Evolutionary conservation across 2,888 invertebrate genomes (phyloP), one percentile per base, ranked within the genome.

Genomic region (Tiliacea aurago): DNA sequence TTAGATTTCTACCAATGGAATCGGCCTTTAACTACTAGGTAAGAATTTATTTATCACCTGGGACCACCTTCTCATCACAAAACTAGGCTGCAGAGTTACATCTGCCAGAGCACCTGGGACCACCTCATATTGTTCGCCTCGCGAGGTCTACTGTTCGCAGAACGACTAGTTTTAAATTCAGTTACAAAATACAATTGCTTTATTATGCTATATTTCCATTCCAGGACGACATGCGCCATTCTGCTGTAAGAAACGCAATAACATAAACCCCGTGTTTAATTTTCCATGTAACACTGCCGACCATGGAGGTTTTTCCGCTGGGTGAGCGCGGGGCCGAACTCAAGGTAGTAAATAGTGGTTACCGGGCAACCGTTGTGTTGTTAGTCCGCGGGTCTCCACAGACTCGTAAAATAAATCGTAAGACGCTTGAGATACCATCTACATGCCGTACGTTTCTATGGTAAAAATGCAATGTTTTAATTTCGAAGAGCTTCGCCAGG

Each of bases 381-480:
- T 75, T 65, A 81, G 80, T 53, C 64, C 59, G 69, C 65, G 56
- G 62, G 62, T 51, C 53, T 61, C 59, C 55, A 10, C 69, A 67
- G 55, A 67, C 78, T 88, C 88, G 88, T 92, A 88, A 91, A 89
- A 92, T 92, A 93, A 93, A 93, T 92, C 88, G 86, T 84, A 84
- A 75, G 81, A 73, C 77, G 76, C 68, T 66, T 77, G 74, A 82
- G 93, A 93, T 92, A 91, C 74, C 84, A 92, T 93, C 93, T 89
- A 83, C 73, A 84, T 78, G 81, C 84, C 78, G 67, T 78, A 85
- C 81, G 76, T 87, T 86, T 88, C 87, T 86, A 83, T 86, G 84
- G 87, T 90, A 93, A 93, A 93, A 93, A 94, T 90, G 93, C 93
- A 95, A 96, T 95, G 95, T 95, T 96, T 95, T 95, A 95, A 96